A percentile compares a stretch with the other conserved stretches of the same genome.
These are phyloP conservation scores for Polyodon spathula DNA, from an alignment of 2,113 vertebrate genomes.

Conservation along the genomic window DNA sequence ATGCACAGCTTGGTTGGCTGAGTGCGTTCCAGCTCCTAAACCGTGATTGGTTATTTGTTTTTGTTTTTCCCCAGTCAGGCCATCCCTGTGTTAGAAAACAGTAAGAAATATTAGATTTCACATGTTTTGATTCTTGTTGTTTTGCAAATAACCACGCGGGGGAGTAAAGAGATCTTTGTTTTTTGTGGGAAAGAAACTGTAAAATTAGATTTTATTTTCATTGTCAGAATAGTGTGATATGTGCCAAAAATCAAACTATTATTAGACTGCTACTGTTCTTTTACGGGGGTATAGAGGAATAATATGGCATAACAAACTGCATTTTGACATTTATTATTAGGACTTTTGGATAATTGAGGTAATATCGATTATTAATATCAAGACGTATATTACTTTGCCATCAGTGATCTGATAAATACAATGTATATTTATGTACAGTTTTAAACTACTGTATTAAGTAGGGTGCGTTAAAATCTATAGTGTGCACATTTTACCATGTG, in stretches of 20 bases:
- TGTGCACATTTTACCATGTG: no score
- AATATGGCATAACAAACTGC: no score
- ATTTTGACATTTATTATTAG: no score
- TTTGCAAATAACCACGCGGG: constrained; percentile 71
- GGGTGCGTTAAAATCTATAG: no score
- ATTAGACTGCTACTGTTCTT: no score
- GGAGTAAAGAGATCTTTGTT: constrained; percentile 58
- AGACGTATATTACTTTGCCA: no score
- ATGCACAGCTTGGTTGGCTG: constrained; percentile 27
- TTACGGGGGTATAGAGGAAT: no score
- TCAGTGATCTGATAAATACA: no score
- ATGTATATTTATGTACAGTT: no score
- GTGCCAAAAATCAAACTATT: constrained; percentile 6
- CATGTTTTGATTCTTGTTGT: constrained; percentile 56
- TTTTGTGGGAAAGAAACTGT: constrained; percentile 25
- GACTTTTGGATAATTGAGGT: no score
- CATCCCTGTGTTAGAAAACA: constrained; percentile 33
- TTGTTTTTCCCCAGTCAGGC: constrained; percentile 24
- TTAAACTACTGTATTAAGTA: no score
- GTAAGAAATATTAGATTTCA: constrained; percentile 42
- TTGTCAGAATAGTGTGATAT: constrained; percentile 27
- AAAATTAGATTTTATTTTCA: constrained; percentile 8
- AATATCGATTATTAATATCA: no score
- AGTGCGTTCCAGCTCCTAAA: constrained; percentile 24
- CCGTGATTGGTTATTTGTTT: constrained; percentile 27